phyloP scores from a whole-genome alignment of 1,140 invertebrate genomes.

The Neoseiulus cucumeris region DNA sequence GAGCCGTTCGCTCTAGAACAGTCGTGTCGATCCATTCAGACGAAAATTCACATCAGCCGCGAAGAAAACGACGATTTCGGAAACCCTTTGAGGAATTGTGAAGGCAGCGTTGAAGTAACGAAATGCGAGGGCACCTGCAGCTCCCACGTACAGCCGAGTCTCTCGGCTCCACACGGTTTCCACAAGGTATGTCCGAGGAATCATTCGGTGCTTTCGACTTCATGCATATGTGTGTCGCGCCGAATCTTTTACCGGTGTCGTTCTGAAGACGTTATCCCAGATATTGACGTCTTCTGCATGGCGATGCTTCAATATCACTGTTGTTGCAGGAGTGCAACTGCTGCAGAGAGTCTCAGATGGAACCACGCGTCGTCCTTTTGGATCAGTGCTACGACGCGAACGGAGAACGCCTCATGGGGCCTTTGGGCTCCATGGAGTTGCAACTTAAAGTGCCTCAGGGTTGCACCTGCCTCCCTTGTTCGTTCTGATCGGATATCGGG shows the following conservation, averaged over 20 bases:
- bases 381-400: conserved; percentile 68
- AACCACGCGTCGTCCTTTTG: conserved; percentile 52
- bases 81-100: conserved; percentile 54
- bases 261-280: not conserved
- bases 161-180: conserved; percentile 64
- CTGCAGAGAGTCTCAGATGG: conserved; percentile 60
- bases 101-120: conserved; percentile 50
- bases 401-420: conserved; percentile 45
- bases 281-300: not conserved
- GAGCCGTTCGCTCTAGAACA: not conserved
- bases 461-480: conserved; percentile 42
- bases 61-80: conserved; percentile 70
- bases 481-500: too few relatives aligned
- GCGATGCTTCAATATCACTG: not conserved
- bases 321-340: conserved; percentile 59
- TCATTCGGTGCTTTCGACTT: not conserved
- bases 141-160: conserved; percentile 71
- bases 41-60: conserved; percentile 55
- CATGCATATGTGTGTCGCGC: not conserved
- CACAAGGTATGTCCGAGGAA: conserved; percentile 42
- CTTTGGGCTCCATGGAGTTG: conserved; percentile 48
- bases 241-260: not conserved
- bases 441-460: conserved; percentile 61
- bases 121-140: conserved; percentile 64
- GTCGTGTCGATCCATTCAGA: conserved; percentile 32